Percentiles rank a stretch among this genome's conserved stretches.
Conservation (phyloP, 2,797 vertebrate genomes). For the Ispidina lecontei region DNA sequence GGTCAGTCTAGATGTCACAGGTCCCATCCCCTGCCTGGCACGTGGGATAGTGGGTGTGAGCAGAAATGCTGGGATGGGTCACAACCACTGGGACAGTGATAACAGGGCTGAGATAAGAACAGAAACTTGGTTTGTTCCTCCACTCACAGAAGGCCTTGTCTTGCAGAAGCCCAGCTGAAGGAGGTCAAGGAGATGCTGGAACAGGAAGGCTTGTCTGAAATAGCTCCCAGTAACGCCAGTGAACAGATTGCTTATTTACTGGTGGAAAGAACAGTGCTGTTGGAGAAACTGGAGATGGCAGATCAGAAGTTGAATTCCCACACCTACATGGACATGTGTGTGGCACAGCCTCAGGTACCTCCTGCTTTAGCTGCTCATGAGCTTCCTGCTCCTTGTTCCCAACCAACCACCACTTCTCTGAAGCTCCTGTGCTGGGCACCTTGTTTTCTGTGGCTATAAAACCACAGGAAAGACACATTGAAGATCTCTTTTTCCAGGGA, state of each 20-base stretch:
- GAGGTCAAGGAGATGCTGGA: conserved; percentile 89
- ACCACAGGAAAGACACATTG: background rate
- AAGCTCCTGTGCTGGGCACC: background rate
- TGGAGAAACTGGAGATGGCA: conserved; percentile 82
- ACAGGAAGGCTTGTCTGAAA: conserved; percentile 87
- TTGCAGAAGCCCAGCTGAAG: conserved; percentile 86
- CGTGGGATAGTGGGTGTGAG: background rate
- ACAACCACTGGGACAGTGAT: background rate
- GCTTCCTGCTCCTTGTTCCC: background rate
- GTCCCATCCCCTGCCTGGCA: background rate
- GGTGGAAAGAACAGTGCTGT: conserved; percentile 84
- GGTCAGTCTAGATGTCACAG: background rate
- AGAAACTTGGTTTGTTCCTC: background rate
- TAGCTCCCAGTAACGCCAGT: conserved; percentile 83
- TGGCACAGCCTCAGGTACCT: conserved; percentile 83
- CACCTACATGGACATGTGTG: conserved; percentile 65
- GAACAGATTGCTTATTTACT: conserved; percentile 89
- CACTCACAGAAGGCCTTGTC: background rate
- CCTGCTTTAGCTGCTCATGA: background rate
- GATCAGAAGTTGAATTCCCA: conserved; percentile 80
- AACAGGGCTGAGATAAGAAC: background rate
- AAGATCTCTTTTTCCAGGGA: background rate
- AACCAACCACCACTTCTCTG: background rate
- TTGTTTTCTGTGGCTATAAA: background rate
- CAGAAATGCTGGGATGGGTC: background rate